Evolutionary conservation across 1,140 invertebrate genomes (phyloP), one percentile per base, ranked within the genome.

Genomic region (Himalopsyche phryganea): DNA sequence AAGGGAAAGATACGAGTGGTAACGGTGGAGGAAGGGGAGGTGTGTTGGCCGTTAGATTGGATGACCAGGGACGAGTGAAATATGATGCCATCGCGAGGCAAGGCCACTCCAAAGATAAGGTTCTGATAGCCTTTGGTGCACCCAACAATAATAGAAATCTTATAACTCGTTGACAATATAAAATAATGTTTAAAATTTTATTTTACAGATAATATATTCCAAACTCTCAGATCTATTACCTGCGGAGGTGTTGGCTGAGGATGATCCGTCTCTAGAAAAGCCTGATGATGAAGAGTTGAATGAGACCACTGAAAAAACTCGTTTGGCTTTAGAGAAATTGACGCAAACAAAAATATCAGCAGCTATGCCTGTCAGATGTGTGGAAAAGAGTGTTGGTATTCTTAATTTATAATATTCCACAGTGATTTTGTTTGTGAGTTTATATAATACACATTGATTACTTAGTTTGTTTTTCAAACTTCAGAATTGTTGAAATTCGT

Each of bases 81-180:
- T 98, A 98, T 75, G 97, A 99, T 73, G 85, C 92, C 2, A 87
- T 99, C 45, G 95, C 95, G 1, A 82, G 92, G 45, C 93, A 98
- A 72, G 96, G 96, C 0, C 95, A 98, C 75, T 82, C 85, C 11
- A 97, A 97, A 75, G 94, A 99, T 71, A 98, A 98, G 80, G 88
- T 92, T 66, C 59, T 38, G 20, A 53, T 36, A 36, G 23, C 23
- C 9, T 28, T 9, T 28, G 9, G 23, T 28, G 9, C 23, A 28
- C 23, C 23, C 9, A 28, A 28, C 23, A 28, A 28, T 28, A 28
- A 5, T 5, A 28, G 23, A 5, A 3, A 28, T 28, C 3, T 28
- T 28, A 28, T 28, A 28, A 28, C 9, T 28, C 9, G 23, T 28
- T 5, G 3, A 9, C 4, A 28, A 9, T 28, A 28, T 28, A 97